These are phyloP conservation scores for Hetaerina titia DNA, from an alignment of 2,888 invertebrate species.

Conservation along the genomic window DNA sequence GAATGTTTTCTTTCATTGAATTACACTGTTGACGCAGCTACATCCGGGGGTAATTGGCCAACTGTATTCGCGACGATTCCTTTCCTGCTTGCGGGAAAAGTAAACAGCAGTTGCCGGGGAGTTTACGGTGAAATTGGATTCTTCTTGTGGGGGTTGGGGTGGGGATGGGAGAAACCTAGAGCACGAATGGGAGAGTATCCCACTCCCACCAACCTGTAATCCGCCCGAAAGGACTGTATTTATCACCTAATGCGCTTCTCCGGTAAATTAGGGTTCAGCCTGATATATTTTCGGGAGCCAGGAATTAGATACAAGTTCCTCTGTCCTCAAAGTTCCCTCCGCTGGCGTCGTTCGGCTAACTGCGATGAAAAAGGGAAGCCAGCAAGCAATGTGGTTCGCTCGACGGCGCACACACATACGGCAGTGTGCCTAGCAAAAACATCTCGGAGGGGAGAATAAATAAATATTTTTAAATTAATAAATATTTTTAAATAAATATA, in stretches of 20 bases:
- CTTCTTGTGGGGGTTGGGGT: not conserved
- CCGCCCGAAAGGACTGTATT: slow-evolving; percentile 7
- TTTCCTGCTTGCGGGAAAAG: not conserved
- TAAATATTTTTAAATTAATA: too few species aligned
- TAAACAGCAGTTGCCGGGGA: not conserved
- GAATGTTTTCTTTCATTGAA: not conserved
- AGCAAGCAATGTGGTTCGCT: not conserved
- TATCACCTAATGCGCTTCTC: not conserved
- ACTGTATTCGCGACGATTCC: not conserved
- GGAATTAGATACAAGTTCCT: not conserved
- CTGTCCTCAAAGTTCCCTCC: not conserved
- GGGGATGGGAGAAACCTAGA: too few species aligned
- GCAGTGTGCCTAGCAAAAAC: too few species aligned
- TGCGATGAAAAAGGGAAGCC: not conserved
- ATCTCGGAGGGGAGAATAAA: too few species aligned
- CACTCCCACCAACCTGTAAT: not conserved
- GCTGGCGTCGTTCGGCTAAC: not conserved
- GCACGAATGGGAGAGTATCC: too few species aligned
- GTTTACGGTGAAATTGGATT: not conserved
- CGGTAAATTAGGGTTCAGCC: slow-evolving; percentile 1
- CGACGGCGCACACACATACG: too few species aligned
- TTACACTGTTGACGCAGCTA: not conserved
- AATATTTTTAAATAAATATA: too few species aligned
- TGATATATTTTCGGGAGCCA: not conserved
- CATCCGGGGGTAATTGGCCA: not conserved